Conservation (phyloP, 2,113 vertebrate species). For the Syngnathus scovelli region DNA sequence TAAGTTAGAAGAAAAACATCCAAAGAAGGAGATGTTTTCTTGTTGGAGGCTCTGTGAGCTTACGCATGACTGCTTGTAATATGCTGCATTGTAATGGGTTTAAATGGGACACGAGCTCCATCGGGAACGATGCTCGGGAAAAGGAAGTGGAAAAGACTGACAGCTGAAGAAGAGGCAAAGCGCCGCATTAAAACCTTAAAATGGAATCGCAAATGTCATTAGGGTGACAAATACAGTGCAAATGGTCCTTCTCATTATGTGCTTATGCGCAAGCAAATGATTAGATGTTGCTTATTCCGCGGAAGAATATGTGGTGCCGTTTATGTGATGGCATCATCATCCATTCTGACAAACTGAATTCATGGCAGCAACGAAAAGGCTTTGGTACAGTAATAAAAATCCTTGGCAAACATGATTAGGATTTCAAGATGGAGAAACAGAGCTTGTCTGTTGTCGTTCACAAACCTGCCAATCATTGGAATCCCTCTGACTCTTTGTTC, state of each 20-base stretch:
- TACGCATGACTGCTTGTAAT: slow-evolving; percentile 38
- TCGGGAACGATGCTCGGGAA: slow-evolving; percentile 37
- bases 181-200: slow-evolving; percentile 17
- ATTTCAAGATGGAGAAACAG: slow-evolving; percentile 51
- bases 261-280: slow-evolving; percentile 26
- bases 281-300: slow-evolving; percentile 26
- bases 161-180: slow-evolving; percentile 25
- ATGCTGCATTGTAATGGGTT: slow-evolving; percentile 32
- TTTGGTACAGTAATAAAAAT: slow-evolving; percentile 48
- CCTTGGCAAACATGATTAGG: slow-evolving; percentile 45
- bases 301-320: slow-evolving; percentile 33
- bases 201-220: slow-evolving; percentile 36
- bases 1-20: slow-evolving; percentile 5
- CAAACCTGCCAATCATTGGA: slow-evolving; percentile 53
- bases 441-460: slow-evolving; percentile 53
- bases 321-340: slow-evolving; percentile 42
- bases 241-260: slow-evolving; percentile 25
- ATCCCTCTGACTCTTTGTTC: slow-evolving; percentile 48
- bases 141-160: slow-evolving; percentile 32
- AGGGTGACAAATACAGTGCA: slow-evolving; percentile 23
- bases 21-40: slow-evolving; percentile 25
- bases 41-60: slow-evolving; percentile 18
- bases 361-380: slow-evolving; percentile 27
- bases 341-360: slow-evolving; percentile 39
- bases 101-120: slow-evolving; percentile 48